A percentile compares a stretch with the other conserved stretches of the same genome.
Evolutionary conservation across 2,888 invertebrate species (phyloP).

Genomic region (Diadromus collaris): DNA sequence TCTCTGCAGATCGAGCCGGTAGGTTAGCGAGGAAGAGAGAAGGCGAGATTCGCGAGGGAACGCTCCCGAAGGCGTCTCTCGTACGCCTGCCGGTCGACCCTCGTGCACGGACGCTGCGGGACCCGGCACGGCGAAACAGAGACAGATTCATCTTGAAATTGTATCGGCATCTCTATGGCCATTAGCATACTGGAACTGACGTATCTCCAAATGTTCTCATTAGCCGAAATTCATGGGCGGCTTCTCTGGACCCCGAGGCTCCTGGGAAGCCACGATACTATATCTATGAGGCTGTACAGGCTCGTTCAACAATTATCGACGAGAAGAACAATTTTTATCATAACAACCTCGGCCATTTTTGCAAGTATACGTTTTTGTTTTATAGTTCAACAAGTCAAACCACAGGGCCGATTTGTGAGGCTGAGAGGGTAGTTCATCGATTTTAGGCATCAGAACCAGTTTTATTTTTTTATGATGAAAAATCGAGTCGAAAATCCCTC

Average conservation of each 20-base stretch:
- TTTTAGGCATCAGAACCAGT: too few species aligned
- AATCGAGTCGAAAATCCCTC: too few species aligned
- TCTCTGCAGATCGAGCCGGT: constrained; percentile 45
- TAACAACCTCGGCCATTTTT: neutral
- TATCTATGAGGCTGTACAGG: constrained; percentile 54
- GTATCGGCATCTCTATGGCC: constrained; percentile 80
- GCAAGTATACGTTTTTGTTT: too few species aligned
- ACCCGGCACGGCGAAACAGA: constrained; percentile 59
- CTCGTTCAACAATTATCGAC: constrained; percentile 47
- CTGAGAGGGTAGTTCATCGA: too few species aligned
- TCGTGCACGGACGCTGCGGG: constrained; percentile 30
- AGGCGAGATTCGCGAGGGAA: constrained; percentile 60
- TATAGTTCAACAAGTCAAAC: too few species aligned
- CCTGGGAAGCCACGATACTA: constrained; percentile 53
- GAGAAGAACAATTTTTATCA: constrained; percentile 12
- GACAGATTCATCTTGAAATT: constrained; percentile 80
- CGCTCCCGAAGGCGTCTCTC: constrained; percentile 34
- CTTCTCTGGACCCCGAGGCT: constrained; percentile 72
- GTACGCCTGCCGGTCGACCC: constrained; percentile 1
- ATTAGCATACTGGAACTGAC: constrained; percentile 80
- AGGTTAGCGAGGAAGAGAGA: constrained; percentile 55
- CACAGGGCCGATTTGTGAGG: too few species aligned
- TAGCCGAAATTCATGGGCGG: constrained; percentile 80
- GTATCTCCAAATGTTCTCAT: constrained; percentile 80
- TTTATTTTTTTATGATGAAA: too few species aligned